Base-by-base conservation (phyloP, 2,888 invertebrate genomes). In the Amphipyra berbera region DNA sequence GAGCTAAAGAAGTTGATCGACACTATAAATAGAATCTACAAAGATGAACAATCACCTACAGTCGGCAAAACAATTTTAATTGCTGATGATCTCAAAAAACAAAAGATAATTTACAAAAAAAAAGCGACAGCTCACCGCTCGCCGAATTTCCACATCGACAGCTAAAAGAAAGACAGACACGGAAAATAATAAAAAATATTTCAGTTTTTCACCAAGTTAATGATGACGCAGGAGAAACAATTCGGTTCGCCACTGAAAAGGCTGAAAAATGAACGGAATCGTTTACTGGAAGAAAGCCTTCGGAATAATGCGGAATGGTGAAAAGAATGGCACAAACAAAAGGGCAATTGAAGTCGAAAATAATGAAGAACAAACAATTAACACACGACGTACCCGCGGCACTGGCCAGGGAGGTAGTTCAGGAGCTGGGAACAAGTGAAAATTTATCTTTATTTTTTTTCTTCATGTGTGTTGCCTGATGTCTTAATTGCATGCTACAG, bases 281-380 rank as follows among this genome's bases (percentile, higher is more conserved):
- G 89, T 88, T 90, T 88, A 86, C 84, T 85, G 89, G 88, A 88
- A 90, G 92, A 90, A 91, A 91, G 89, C 86, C 88, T 87, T 88
- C 87, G 81, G 88, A 90, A 93, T 93, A 90, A 93, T 92, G 88
- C 86, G 83, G 84, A 85, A 87, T 73, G 83, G 81, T 87, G 90
- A 89, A 89, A 89, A 90, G 91, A 93, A 92, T 90, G 81, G 87
- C 62, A 61, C 81, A 87, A 83, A 95, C 94, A 95, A 95, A 92
- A 88, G 90, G 94, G 94, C 93, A 95, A 94, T 94, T 95, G 94
- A 95, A 95, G 93, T 88, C 87, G 90, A 91, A 90, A 90, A 94
- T 95, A 94, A 95, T 94, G 93, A 90, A 90, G 85, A 90, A 92
- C 92, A 93, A 94, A 95, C 94, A 95, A 94, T 95, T 94, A 94